Percentiles rank a stretch among this genome's conserved stretches.
Evolutionary conservation across 2,888 invertebrate species (phyloP).

Genomic region (Trichacis sp.): DNA sequence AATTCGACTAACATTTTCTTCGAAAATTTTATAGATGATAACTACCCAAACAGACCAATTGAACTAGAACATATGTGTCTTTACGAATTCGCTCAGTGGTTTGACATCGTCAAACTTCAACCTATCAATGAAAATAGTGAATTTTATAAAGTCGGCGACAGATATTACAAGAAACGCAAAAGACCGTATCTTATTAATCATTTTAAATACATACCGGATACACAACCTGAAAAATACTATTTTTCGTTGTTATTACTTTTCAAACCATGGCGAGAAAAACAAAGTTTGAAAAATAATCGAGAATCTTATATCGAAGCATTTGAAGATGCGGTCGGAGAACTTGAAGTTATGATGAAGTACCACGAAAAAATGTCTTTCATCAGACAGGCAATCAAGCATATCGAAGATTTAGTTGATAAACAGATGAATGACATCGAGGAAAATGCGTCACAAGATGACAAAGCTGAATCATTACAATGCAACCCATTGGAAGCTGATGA

Average conservation of each 20-base stretch:
- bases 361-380: too few species aligned
- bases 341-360: too few species aligned
- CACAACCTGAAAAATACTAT: too few species aligned
- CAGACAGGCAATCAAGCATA: too few species aligned
- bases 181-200: constrained; percentile 52
- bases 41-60: constrained; percentile 48
- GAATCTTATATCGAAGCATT: constrained; percentile 38
- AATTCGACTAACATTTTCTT: constrained; percentile 52
- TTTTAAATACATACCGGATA: constrained; percentile 31
- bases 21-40: constrained; percentile 46
- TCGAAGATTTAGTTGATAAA: too few species aligned
- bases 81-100: constrained; percentile 38
- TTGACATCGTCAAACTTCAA: constrained; percentile 22
- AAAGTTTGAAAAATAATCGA: constrained; percentile 25
- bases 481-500: constrained; percentile 29
- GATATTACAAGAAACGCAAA: constrained; percentile 39
- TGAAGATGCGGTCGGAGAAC: too few species aligned
- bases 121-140: constrained; percentile 2
- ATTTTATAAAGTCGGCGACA: constrained; percentile 9
- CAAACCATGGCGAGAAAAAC: constrained; percentile 31
- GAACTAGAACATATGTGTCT: constrained; percentile 36
- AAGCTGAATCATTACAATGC: too few species aligned
- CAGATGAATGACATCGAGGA: too few species aligned
- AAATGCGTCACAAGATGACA: too few species aligned
- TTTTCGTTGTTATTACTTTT: constrained; percentile 37